Evolutionary conservation across 2,797 vertebrate genomes (phyloP).

Genomic region (Coilia nasus): DNA sequence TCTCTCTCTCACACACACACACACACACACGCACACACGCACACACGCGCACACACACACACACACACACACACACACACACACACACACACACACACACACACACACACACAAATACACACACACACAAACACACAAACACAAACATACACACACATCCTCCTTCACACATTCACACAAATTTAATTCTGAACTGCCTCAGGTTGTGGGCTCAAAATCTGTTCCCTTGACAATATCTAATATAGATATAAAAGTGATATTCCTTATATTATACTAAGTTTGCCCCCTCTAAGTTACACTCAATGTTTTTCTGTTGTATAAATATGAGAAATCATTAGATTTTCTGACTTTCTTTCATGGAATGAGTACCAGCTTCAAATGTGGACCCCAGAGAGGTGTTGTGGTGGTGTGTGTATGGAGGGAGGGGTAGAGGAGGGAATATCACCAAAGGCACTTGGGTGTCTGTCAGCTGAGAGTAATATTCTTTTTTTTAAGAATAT

Average conservation of each 20-base stretch:
- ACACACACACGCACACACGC: neutral
- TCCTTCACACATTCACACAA: neutral
- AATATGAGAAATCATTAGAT: neutral
- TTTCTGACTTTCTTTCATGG: neutral
- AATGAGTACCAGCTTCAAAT: neutral
- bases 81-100: neutral
- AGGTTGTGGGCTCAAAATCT: slow-evolving; percentile 38
- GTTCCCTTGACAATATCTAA: slow-evolving; percentile 9
- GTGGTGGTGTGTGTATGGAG: neutral
- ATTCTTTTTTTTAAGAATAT: neutral
- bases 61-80: too few species aligned
- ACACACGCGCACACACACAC: neutral
- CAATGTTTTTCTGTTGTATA: neutral
- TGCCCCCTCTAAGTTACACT: neutral
- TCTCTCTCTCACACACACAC: too few species aligned
- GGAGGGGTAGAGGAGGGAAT: neutral
- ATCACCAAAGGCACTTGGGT: neutral
- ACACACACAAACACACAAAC: slow-evolving; percentile 13
- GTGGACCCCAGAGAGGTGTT: neutral
- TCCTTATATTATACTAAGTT: slow-evolving; percentile 1
- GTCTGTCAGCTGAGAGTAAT: neutral
- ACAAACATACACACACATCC: neutral
- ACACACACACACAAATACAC: neutral
- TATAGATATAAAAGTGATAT: neutral
- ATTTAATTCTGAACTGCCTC: slow-evolving; percentile 18